phyloP scores from a whole-genome alignment of 2,888 invertebrate genomes.

The Leptinotarsa rubiginosa region DNA sequence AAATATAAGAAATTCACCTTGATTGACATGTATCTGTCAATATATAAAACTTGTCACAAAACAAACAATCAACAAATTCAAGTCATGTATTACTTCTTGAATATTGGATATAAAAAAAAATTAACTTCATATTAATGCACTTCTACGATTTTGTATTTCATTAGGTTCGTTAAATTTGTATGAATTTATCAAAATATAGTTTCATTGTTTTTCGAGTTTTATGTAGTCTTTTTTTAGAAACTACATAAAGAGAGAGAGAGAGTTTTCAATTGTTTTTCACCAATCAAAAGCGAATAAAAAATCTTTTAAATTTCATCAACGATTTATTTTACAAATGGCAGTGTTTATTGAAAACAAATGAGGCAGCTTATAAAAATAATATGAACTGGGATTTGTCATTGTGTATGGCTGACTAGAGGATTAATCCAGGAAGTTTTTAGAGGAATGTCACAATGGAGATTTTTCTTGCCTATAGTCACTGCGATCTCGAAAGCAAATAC shows the following conservation, averaged over 20 bases:
- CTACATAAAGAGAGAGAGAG: background rate
- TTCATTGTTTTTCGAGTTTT: too few species aligned
- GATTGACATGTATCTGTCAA: too few species aligned
- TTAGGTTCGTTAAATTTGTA: too few species aligned
- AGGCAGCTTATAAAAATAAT: constrained; percentile 29
- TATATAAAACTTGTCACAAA: too few species aligned
- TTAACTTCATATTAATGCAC: too few species aligned
- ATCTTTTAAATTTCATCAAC: constrained; percentile 39
- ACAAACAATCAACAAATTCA: too few species aligned
- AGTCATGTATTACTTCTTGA: too few species aligned
- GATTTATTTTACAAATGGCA: constrained; percentile 64
- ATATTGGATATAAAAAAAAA: too few species aligned
- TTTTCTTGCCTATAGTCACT: constrained; percentile 43
- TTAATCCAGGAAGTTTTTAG: constrained; percentile 30
- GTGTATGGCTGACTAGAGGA: constrained; percentile 39
- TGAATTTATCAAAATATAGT: too few species aligned
- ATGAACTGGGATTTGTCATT: constrained; percentile 16
- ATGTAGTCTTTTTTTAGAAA: too few species aligned
- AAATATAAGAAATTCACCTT: too few species aligned
- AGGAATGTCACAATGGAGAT: constrained; percentile 40
- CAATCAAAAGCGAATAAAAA: constrained; percentile 36
- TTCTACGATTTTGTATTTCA: too few species aligned
- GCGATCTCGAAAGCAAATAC: constrained; percentile 52
- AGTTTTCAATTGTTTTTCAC: background rate
- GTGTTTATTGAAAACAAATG: constrained; percentile 55